These are phyloP conservation scores for Tetranychus piercei DNA, from an alignment of 2,888 invertebrate species.

Conservation along the genomic window DNA sequence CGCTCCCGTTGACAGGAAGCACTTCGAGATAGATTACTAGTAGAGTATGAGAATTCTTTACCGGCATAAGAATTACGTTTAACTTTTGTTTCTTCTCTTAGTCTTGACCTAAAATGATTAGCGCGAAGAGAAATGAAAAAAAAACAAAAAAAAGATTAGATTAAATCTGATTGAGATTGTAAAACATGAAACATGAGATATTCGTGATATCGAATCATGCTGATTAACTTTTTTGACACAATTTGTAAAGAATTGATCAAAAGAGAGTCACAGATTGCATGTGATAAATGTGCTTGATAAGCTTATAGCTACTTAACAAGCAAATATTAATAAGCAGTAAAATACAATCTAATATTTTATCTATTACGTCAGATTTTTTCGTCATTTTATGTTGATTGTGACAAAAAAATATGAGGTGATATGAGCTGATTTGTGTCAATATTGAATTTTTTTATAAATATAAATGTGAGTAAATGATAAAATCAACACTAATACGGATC, in stretches of 20 bases:
- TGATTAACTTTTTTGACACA: too few relatives aligned
- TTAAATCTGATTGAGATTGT: not conserved
- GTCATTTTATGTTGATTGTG: not conserved
- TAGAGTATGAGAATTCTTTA: not conserved
- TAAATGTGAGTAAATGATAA: not conserved
- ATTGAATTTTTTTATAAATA: not conserved
- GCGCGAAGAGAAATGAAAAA: not conserved
- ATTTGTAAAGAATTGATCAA: too few relatives aligned
- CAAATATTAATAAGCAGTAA: too few relatives aligned
- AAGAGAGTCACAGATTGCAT: too few relatives aligned
- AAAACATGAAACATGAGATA: not conserved
- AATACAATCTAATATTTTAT: too few relatives aligned
- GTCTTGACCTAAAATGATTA: not conserved
- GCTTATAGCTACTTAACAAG: too few relatives aligned
- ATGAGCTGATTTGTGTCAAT: not conserved
- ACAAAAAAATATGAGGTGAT: not conserved
- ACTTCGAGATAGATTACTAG: not conserved
- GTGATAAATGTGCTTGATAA: too few relatives aligned
- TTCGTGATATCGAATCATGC: not conserved
- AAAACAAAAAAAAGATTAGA: not conserved
- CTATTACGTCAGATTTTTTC: not conserved
- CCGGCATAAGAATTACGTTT: conserved; percentile 26
- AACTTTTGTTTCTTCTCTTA: conserved; percentile 23
- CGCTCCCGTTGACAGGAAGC: conserved; percentile 18
- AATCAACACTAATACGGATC: not conserved